Evolutionary conservation across 2,888 invertebrate species (phyloP).

Genomic region (Malacosoma neustria): DNA sequence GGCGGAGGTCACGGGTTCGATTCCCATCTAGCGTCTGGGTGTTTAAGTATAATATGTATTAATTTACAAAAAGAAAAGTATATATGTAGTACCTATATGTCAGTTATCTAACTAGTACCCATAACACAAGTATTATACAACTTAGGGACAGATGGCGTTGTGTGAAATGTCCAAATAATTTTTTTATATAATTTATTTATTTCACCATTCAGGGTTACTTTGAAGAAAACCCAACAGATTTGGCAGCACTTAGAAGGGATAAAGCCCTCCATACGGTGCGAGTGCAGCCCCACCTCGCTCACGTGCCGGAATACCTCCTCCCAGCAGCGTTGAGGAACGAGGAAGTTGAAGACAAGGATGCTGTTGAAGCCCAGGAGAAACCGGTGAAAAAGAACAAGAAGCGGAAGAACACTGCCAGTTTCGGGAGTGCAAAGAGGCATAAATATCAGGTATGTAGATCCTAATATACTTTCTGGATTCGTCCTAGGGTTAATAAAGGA

Average conservation of each 20-base stretch:
- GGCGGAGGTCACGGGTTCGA: no score
- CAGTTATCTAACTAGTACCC: no score
- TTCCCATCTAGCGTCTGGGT: no score
- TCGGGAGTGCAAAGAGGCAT: conserved; percentile 51
- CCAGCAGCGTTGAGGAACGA: conserved; percentile 84
- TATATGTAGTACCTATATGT: no score
- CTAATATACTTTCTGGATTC: no score
- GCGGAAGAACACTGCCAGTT: conserved; percentile 35
- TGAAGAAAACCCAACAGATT: conserved; percentile 91
- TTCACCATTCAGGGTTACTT: conserved; percentile 82
- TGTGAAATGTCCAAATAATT: no score
- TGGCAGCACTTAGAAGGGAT: conserved; percentile 89
- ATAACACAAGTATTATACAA: no score
- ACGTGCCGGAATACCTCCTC: conserved; percentile 95
- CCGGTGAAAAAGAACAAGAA: conserved; percentile 40
- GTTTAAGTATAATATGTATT: no score
- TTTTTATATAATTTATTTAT: conserved; percentile 2
- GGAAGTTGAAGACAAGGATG: conserved; percentile 53
- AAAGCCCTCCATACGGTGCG: conserved; percentile 90
- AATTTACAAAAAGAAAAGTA: no score
- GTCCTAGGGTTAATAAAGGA: no score
- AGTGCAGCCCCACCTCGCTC: conserved; percentile 87
- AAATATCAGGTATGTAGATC: conserved; percentile 65
- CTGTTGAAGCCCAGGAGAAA: conserved; percentile 16
- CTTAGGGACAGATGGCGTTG: no score